Conservation (phyloP, 2,888 invertebrate genomes). For the Sarcophaga caerulescens region DNA sequence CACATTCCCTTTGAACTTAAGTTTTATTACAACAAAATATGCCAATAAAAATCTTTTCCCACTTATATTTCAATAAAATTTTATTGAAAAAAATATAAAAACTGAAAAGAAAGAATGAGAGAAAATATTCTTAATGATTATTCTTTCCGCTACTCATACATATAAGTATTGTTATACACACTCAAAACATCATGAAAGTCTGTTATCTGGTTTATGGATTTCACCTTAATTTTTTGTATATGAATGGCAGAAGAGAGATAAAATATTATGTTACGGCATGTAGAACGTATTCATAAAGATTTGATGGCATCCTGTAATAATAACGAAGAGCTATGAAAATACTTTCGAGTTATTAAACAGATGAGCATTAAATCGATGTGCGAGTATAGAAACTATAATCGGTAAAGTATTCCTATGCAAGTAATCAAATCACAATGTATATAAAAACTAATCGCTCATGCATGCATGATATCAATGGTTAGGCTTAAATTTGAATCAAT, state of each 20-base stretch:
- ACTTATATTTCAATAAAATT: slow-evolving; percentile 5
- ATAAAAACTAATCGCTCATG: too few relatives aligned
- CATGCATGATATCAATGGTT: too few relatives aligned
- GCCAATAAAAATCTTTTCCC: slow-evolving; percentile 32
- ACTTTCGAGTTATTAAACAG: too few relatives aligned
- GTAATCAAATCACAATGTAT: too few relatives aligned
- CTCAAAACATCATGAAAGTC: neutral
- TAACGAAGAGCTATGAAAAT: neutral
- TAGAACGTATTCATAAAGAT: neutral
- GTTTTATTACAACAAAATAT: slow-evolving; percentile 18
- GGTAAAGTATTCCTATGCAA: too few relatives aligned
- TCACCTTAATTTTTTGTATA: too few relatives aligned
- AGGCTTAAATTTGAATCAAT: too few relatives aligned
- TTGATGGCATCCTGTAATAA: neutral
- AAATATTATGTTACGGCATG: neutral
- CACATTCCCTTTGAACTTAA: neutral
- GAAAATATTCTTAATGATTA: slow-evolving; percentile 34
- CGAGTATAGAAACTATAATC: too few relatives aligned
- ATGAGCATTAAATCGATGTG: too few relatives aligned
- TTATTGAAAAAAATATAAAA: slow-evolving; percentile 23
- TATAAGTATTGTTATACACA: neutral
- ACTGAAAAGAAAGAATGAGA: too few relatives aligned
- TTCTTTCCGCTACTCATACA: slow-evolving; percentile 23
- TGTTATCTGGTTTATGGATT: neutral
- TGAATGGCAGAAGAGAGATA: neutral